These are phyloP conservation scores for Polyommatus iphigenia DNA, from an alignment of 2,888 invertebrate species.

Conservation along the genomic window DNA sequence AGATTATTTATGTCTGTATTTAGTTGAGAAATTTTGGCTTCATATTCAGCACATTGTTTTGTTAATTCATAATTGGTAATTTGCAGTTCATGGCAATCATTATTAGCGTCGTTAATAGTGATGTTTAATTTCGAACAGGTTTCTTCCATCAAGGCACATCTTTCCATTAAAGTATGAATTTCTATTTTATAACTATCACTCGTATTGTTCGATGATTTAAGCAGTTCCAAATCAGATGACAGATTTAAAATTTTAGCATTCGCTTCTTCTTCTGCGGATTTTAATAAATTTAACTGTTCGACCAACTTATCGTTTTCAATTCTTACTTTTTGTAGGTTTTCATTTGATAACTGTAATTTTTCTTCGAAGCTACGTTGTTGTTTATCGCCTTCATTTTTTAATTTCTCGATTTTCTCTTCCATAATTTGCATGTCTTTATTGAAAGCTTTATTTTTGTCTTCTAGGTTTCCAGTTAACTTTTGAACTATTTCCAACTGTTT, in stretches of 20 bases:
- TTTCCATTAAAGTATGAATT: conserved; percentile 47
- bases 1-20: conserved; percentile 60
- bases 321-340: conserved; percentile 41
- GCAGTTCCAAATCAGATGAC: conserved; percentile 50
- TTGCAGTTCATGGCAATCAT: conserved; percentile 60
- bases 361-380: conserved; percentile 50
- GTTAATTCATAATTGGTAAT: conserved; percentile 49
- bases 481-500: conserved; percentile 34
- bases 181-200: conserved; percentile 37
- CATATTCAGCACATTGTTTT: conserved; percentile 48
- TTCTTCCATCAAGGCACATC: conserved; percentile 53
- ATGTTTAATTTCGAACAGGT: conserved; percentile 53
- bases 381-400: conserved; percentile 46
- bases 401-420: conserved; percentile 43
- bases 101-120: conserved; percentile 61
- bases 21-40: conserved; percentile 56
- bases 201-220: conserved; percentile 35
- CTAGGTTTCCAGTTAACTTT: conserved; percentile 35
- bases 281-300: conserved; percentile 48
- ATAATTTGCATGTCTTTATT: conserved; percentile 35
- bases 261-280: conserved; percentile 47
- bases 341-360: conserved; percentile 48
- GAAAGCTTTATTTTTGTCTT: conserved; percentile 34
- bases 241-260: conserved; percentile 48
- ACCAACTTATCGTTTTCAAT: conserved; percentile 47